These are phyloP conservation scores for Excalfactoria chinensis DNA, from an alignment of 2,113 vertebrate species.

Conservation along the genomic window DNA sequence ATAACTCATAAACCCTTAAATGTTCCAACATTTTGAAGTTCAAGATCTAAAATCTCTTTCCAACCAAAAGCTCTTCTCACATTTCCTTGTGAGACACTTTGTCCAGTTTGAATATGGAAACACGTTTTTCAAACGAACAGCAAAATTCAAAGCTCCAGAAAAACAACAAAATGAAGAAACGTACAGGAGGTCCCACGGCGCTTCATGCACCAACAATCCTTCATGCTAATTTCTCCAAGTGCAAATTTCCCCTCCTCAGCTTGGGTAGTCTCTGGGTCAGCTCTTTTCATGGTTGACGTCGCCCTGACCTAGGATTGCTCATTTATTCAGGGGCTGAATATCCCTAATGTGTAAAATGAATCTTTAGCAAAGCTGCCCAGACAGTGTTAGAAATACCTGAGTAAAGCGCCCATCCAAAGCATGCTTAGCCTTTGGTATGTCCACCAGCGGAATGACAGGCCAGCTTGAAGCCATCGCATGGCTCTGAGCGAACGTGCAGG, in stretches of 20 bases:
- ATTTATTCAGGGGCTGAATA: neutral
- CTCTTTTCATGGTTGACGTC: neutral
- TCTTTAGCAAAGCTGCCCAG: neutral
- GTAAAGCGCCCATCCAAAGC: neutral
- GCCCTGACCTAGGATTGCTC: neutral
- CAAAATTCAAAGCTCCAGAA: neutral
- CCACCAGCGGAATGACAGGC: conserved; percentile 45
- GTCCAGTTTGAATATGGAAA: neutral
- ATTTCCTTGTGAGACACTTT: neutral
- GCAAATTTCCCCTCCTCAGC: neutral
- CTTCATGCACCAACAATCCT: neutral
- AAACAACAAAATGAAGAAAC: neutral
- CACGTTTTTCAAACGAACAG: neutral
- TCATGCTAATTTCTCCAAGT: neutral
- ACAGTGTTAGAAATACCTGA: neutral
- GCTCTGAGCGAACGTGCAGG: conserved; percentile 43
- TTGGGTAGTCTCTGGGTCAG: neutral
- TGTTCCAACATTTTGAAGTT: neutral
- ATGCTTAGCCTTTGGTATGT: neutral
- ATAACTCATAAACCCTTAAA: neutral
- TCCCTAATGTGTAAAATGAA: conserved; percentile 18
- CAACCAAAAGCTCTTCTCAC: neutral
- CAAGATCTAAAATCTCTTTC: conserved; percentile 22
- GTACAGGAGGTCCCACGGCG: neutral
- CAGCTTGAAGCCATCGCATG: conserved; percentile 17